Evolutionary conservation across 1,140 invertebrate genomes (phyloP).

Genomic region (Portunus trituberculatus): DNA sequence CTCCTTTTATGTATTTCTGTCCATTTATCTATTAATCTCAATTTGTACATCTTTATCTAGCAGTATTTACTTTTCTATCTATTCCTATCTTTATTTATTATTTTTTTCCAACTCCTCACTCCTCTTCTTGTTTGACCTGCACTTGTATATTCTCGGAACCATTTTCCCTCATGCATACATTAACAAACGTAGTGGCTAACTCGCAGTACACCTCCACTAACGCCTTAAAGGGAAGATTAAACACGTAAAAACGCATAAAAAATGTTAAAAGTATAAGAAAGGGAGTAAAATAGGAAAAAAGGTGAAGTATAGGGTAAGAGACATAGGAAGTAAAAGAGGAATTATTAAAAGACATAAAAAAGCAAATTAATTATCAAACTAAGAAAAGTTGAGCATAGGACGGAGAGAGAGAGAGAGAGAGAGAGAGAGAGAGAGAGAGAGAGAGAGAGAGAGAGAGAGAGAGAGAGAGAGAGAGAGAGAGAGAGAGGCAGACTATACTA

Average conservation of each 20-base stretch:
- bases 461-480: background rate
- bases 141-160: background rate
- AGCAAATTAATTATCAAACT: too few relatives aligned
- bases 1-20: background rate
- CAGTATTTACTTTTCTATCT: too few relatives aligned
- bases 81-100: background rate
- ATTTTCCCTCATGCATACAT: too few relatives aligned
- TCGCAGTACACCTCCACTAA: too few relatives aligned
- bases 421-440: background rate
- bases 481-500: background rate
- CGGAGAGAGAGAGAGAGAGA: background rate
- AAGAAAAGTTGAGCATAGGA: background rate
- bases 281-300: background rate
- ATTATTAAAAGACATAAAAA: background rate
- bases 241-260: too few relatives aligned
- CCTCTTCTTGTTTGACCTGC: background rate
- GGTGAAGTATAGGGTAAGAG: background rate
- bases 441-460: constrained; percentile 22
- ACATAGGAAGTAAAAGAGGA: background rate
- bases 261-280: background rate
- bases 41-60: too few relatives aligned
- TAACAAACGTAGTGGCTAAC: too few relatives aligned
- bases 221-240: too few relatives aligned
- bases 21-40: background rate
- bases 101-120: background rate